Evolutionary conservation across 2,888 invertebrate species (phyloP), one percentile per base, ranked within the genome.

Genomic region (Cremastinae sp.): DNA sequence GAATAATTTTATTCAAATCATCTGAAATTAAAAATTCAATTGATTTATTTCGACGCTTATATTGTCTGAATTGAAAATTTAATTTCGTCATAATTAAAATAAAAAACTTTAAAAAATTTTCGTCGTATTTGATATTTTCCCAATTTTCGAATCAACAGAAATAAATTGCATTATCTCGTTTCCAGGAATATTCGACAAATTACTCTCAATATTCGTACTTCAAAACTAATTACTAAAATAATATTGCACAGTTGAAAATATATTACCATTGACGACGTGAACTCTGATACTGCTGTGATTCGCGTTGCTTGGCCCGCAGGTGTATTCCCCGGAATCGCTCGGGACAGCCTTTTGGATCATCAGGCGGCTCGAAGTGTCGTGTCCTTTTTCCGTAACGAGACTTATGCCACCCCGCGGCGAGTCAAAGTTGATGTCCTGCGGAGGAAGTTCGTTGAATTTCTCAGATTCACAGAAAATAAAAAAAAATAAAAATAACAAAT

Each of bases 261-360:
- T 84, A 92, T 92, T 88, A 96, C 96, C 96, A 87, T 96, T 96
- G 71, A 96, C 92, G 64, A 96, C 96, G 89, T 96, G 96, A 70
- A 96, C 96, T 79, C 94, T 94, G 59, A 96, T 95, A 53, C 94
- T 95, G 53, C 95, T 95, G 0, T 96, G 95, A 85, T 95, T 94
- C 59, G 91, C 91, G 83, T 91, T 91, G 81, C 91, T 90, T 43
- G 91, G 91, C 72, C 86, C 86, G 82, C 91, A 91, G 18, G 90
- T 90, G 83, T 91, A 91, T 65, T 89, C 86, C 7, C 91, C 90
- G 14, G 90, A 90, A 81, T 90, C 90, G 69, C 85, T 84, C 20
- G 88, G 84, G 22, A 89, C 87, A 39, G 90, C 90, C 80, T 90
- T 90, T 81, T 90, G 90, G 76, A 90, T 90, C 84, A 90, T 90